Conservation (phyloP, 64 coral and sea anemone species). For the Cladopsammia gracilis region DNA sequence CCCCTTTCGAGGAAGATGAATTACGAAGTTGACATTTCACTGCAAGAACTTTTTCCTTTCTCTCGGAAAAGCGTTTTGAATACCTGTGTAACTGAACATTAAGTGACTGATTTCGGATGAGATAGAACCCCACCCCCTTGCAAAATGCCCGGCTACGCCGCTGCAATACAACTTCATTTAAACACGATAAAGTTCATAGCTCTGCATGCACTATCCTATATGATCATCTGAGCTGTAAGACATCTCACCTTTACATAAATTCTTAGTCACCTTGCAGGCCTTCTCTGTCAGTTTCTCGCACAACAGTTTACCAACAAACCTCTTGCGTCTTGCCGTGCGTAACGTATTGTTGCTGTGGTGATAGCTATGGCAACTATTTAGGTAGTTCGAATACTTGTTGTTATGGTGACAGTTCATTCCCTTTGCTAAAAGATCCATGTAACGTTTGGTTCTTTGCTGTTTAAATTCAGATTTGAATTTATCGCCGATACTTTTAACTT, state of each 20-base stretch:
- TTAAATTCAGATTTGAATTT: constrained; percentile 31
- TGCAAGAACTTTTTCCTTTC: too few species aligned
- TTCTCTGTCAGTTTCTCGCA: constrained; percentile 56
- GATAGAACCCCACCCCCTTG: too few species aligned
- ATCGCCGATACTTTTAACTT: constrained; percentile 31
- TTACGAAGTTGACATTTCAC: too few species aligned
- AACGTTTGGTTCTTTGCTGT: constrained; percentile 46
- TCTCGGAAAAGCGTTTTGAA: too few species aligned
- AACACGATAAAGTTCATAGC: too few species aligned
- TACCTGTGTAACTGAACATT: too few species aligned
- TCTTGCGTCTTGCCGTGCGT: constrained; percentile 7
- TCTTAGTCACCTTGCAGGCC: constrained; percentile 15
- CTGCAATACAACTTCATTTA: too few species aligned
- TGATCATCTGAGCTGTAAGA: not conserved
- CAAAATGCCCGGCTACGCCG: too few species aligned
- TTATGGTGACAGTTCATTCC: constrained; percentile 35
- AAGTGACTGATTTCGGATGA: too few species aligned
- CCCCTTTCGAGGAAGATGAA: too few species aligned
- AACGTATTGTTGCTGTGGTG: not conserved
- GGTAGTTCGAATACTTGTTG: not conserved
- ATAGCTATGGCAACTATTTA: not conserved
- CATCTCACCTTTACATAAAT: constrained; percentile 53
- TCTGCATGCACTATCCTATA: too few species aligned
- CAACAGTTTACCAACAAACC: constrained; percentile 59
- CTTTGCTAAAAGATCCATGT: constrained; percentile 44